Base-by-base conservation (phyloP, 1,140 invertebrate genomes). In the Zaprionus davidi region DNA sequence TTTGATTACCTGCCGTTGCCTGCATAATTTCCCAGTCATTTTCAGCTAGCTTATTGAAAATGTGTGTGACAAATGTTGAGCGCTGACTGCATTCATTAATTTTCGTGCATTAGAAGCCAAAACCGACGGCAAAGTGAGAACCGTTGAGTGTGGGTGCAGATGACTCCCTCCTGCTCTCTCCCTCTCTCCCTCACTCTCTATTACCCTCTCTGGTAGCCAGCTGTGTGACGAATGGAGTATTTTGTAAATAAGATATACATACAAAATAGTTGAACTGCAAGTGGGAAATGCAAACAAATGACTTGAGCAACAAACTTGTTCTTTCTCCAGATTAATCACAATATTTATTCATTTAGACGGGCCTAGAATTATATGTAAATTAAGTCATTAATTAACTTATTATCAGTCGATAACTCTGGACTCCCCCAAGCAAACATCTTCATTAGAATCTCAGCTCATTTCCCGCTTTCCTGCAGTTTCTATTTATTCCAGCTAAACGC, bases 1-100 rank as follows among this genome's bases (percentile, higher is more conserved):
- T 90, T 83, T 66, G 78, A 83, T 78, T 80, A 73, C 71, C 83
- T 63, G 46, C 58, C 67, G 62, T 46, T 62, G 74, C 31, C 76
- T 84, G 85, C 67, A 90, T 88, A 88, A 88, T 88, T 88, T 88
- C 77, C 65, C 85, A 90, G 90, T 90, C 90, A 90, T 85, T 87
- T 84, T 71, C 83, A 70, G 72, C 73, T 82, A 73, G 68, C 68
- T 77, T 73, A 73, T 64, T 38, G 64, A 73, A 68, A 67, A 72
- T 72, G 56, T 77, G 73, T 84, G 84, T 90, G 84, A 88, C 85
- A 88, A 88, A 88, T 88, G 85, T 78, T 72, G 55, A 57, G 76
- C 78, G 71, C 66, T 78, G 78, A 78, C 76, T 81, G 78, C 75
- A 78, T 81, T 76, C 85, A 88, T 88, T 88, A 90, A 88, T 84